Evolutionary conservation across 2,888 invertebrate species (phyloP).

Genomic region (Leucophora obtusa): DNA sequence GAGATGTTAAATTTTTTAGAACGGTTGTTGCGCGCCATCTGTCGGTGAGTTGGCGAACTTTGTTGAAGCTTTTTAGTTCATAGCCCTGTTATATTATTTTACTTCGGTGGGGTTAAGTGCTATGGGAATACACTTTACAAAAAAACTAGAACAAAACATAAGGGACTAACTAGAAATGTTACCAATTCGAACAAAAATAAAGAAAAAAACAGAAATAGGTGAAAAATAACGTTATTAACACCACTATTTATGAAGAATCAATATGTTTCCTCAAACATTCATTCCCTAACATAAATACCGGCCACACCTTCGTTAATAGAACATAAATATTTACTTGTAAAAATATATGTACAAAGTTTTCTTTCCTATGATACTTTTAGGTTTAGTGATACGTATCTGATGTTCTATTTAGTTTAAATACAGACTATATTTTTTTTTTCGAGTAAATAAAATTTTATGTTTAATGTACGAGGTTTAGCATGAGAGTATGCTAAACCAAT

Average conservation of each 20-base stretch:
- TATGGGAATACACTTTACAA: background rate
- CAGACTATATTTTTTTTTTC: slow-evolving; percentile 18
- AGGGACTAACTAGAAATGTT: slow-evolving; percentile 12
- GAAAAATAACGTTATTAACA: slow-evolving; percentile 28
- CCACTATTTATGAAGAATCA: slow-evolving; percentile 20
- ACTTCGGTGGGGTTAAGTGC: too few relatives aligned
- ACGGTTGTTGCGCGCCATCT: too few relatives aligned
- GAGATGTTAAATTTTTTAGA: too few relatives aligned
- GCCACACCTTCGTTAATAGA: slow-evolving; percentile 34
- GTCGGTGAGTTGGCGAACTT: too few relatives aligned
- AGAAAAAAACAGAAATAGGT: background rate
- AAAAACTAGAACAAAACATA: slow-evolving; percentile 21
- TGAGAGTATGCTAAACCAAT: slow-evolving; percentile 47
- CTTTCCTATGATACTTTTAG: background rate
- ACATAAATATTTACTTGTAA: slow-evolving; percentile 6
- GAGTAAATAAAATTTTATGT: slow-evolving; percentile 31
- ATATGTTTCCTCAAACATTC: slow-evolving; percentile 1
- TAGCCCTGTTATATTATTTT: too few relatives aligned
- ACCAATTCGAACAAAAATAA: background rate
- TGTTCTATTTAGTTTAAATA: slow-evolving; percentile 40
- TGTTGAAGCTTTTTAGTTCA: too few relatives aligned
- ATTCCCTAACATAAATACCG: background rate
- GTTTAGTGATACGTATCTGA: slow-evolving; percentile 45
- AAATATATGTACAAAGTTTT: background rate
- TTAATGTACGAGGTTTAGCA: slow-evolving; percentile 18